A percentile compares a stretch with the other conserved stretches of the same genome.
Conservation (phyloP, 2,113 vertebrate species). For the Pelecanoides urinatrix region DNA sequence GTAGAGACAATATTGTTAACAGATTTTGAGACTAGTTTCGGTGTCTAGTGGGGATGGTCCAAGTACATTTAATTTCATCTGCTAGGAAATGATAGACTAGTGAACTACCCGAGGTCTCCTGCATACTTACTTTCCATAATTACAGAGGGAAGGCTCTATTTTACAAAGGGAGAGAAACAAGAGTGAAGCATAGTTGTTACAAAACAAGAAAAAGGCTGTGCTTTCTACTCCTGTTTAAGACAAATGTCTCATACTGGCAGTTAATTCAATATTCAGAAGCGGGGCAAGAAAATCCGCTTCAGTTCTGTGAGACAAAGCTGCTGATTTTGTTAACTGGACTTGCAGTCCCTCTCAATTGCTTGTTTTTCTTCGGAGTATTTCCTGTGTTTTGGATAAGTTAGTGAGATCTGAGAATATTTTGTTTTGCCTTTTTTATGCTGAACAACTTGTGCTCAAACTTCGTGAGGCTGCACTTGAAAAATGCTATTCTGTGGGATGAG, state of each 20-base stretch:
- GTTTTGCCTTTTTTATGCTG: background rate
- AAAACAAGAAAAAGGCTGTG: background rate
- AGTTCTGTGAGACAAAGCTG: background rate
- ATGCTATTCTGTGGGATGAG: background rate
- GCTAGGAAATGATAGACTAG: background rate
- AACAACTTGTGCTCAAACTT: background rate
- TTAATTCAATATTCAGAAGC: background rate
- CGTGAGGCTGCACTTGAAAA: background rate
- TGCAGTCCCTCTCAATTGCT: background rate
- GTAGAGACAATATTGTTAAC: background rate
- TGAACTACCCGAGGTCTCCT: background rate
- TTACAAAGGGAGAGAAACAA: background rate
- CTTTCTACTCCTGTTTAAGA: background rate
- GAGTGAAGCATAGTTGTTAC: background rate
- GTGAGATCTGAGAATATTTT: conserved; percentile 17
- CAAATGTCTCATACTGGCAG: background rate
- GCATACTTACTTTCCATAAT: background rate
- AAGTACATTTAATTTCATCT: background rate
- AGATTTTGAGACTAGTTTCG: background rate
- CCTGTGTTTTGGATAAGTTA: conserved; percentile 20
- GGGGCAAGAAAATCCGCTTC: background rate
- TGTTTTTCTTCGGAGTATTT: conserved; percentile 40
- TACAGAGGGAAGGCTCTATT: background rate
- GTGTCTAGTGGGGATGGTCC: background rate
- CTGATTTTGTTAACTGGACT: background rate